Evolutionary conservation across 2,797 vertebrate genomes (phyloP), one percentile per base, ranked within the genome.

Genomic region (Lutjanus campechanus): DNA sequence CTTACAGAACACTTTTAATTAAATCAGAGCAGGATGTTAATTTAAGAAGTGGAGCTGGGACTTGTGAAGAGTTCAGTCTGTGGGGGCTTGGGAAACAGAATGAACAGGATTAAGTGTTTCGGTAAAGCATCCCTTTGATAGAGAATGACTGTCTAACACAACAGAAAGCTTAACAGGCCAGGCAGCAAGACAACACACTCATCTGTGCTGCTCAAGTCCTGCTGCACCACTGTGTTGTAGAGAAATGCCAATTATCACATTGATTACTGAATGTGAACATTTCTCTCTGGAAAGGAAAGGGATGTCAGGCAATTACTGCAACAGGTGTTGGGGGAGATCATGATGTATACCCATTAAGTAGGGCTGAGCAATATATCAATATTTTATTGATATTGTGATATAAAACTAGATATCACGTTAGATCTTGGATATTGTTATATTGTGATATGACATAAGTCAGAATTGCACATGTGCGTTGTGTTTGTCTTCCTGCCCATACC

Each of bases 1-100:
- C 73, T 76, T 51, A 44, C 55, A 75, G 64, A 87, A 76, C 78
- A 65, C 60, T 77, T 85, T 93, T 93, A 91, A 93, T 93, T 93
- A 92, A 91, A 88, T 88, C 68, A 82, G 67, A 74, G 79, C 63
- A 16, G 55, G 66, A 77, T 73, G 69, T 87, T 89, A 81, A 92
- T 90, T 88, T 69, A 77, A 79, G 74, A 59, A 85, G 79, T 25
- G 60, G 70, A 77, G 63, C 72, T 44, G 69, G 69, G 71, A 85
- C 66, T 46, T 73, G 5, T 67, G 73, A 61, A 44, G 65, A 62
- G 46, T 73, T 79, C 60, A 46, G 47, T 66, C 84, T 76, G 54
- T 74, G 11, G 69, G 64, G 73, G 49, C 8, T 69, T 70, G 62
- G 20, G 54, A 77, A 72, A 66, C 66, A 47, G 51, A 59, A 49